phyloP scores from a whole-genome alignment of 2,113 vertebrate species.

The Ophthalmolycus amberensis region DNA sequence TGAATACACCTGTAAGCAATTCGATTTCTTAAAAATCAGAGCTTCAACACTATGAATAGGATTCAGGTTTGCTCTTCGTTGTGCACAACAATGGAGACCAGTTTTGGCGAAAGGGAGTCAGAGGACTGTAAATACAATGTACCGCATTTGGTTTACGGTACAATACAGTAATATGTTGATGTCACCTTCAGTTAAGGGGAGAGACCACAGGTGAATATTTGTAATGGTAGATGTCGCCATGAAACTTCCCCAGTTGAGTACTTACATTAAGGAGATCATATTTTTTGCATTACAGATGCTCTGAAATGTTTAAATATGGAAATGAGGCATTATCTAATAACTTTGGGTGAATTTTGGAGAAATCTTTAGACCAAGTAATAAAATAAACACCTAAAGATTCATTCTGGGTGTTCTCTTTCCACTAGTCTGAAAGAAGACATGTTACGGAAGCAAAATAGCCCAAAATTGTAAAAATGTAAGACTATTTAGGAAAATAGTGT shows the following conservation, averaged over 20 bases:
- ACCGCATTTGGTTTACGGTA: background rate
- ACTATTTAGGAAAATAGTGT: too few species aligned
- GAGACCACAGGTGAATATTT: background rate
- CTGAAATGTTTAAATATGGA: background rate
- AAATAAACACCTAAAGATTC: too few species aligned
- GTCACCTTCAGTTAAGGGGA: background rate
- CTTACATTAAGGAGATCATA: background rate
- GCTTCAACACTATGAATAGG: background rate
- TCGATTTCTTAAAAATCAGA: background rate
- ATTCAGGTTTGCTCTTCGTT: too few species aligned
- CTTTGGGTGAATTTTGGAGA: too few species aligned
- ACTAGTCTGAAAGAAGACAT: too few species aligned
- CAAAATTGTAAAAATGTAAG: too few species aligned
- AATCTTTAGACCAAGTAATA: too few species aligned
- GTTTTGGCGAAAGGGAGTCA: too few species aligned
- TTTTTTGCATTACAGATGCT: background rate
- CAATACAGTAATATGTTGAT: background rate
- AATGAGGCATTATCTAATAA: too few species aligned
- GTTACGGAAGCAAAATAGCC: too few species aligned
- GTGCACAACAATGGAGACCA: background rate
- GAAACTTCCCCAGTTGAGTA: background rate
- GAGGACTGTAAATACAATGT: background rate
- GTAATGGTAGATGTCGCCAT: background rate
- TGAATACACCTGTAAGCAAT: background rate
- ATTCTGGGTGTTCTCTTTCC: too few species aligned